Conservation (phyloP, 2,888 invertebrate genomes). For the Thymelicus acteon region DNA sequence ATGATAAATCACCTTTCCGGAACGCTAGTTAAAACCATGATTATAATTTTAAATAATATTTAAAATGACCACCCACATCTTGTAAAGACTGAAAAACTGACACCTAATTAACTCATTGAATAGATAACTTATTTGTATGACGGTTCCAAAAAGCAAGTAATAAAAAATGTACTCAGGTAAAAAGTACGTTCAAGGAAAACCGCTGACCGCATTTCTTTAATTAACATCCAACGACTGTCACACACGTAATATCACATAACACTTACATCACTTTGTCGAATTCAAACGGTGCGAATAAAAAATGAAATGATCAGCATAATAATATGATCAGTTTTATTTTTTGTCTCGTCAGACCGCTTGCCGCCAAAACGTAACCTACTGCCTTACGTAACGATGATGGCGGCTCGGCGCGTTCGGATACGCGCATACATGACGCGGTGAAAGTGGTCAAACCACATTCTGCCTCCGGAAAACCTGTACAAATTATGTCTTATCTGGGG, state of each 20-base stretch:
- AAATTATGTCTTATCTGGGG: constrained; percentile 41
- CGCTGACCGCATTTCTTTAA: constrained; percentile 37
- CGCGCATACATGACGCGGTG: constrained; percentile 49
- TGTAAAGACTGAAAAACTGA: neutral
- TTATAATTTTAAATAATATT: no score
- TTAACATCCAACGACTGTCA: constrained; percentile 34
- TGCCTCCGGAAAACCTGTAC: constrained; percentile 43
- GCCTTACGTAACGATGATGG: constrained; percentile 50
- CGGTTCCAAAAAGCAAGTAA: constrained; percentile 1
- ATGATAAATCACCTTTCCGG: no score
- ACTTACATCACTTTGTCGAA: constrained; percentile 40
- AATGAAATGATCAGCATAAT: constrained; percentile 21
- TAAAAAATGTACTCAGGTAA: neutral
- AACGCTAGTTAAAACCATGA: no score
- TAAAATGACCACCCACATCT: no score
- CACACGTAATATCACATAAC: constrained; percentile 39
- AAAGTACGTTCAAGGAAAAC: constrained; percentile 29
- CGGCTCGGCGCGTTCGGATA: constrained; percentile 44
- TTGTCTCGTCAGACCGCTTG: constrained; percentile 62
- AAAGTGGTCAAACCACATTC: constrained; percentile 68
- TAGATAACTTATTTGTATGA: neutral
- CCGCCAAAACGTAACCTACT: constrained; percentile 60
- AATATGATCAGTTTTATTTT: constrained; percentile 28
- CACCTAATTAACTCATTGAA: neutral
- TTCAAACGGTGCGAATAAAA: constrained; percentile 33